A percentile compares a stretch with the other conserved stretches of the same genome.
Evolutionary conservation across 2,113 vertebrate species (phyloP).

Genomic region (Chrysemys picta): DNA sequence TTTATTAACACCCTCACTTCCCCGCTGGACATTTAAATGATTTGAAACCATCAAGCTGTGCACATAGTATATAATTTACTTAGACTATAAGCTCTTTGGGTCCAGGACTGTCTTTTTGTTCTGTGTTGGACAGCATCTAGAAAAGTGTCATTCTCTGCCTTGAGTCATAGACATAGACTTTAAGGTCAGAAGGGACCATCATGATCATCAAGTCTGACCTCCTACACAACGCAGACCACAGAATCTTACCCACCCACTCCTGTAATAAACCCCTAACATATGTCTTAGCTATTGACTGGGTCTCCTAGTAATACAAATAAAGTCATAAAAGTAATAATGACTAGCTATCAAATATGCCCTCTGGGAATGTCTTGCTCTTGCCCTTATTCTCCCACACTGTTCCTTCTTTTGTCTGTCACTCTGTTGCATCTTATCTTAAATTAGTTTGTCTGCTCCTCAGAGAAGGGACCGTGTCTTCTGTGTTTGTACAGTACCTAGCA

Average conservation of each 20-base stretch:
- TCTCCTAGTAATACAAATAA: neutral
- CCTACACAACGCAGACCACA: no score
- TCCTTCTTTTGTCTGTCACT: accelerated
- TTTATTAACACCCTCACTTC: neutral
- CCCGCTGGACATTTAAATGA: accelerated
- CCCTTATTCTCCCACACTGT: neutral
- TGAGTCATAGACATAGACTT: no score
- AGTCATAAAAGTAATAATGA: neutral
- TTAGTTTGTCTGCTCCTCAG: no score
- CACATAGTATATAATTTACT: neutral
- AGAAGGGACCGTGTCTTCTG: no score
- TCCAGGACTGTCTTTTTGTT: accelerated
- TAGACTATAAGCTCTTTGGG: neutral
- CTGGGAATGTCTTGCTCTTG: neutral
- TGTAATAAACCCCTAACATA: no score
- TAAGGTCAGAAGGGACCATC: no score
- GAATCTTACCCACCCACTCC: no score
- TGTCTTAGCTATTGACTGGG: no score
- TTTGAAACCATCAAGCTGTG: neutral
- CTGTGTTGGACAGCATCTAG: no score
- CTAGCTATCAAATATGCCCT: neutral
- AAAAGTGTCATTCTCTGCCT: no score
- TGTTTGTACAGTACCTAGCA: no score
- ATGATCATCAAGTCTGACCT: no score
- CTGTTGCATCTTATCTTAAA: neutral